phyloP scores from a whole-genome alignment of 2,888 invertebrate genomes.

The Andricus curvator region DNA sequence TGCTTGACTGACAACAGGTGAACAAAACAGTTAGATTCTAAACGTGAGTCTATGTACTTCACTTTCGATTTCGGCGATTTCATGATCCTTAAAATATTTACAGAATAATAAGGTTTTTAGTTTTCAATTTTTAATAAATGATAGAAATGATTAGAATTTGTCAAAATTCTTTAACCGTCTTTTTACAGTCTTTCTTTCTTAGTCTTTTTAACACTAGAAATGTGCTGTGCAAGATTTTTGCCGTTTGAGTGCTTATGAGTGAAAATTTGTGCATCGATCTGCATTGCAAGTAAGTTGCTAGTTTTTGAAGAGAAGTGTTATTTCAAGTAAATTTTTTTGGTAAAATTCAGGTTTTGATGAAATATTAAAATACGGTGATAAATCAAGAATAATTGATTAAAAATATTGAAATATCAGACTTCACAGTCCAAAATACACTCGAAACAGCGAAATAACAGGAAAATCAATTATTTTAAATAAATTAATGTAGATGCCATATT shows the following conservation, averaged over 20 bases:
- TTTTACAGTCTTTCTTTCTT: no score
- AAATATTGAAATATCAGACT: no score
- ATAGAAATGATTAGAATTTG: background rate
- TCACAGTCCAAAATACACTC: no score
- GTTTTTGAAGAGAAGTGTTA: background rate
- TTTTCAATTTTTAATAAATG: background rate
- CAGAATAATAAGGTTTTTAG: background rate
- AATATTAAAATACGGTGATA: background rate
- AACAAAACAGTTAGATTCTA: constrained; percentile 33
- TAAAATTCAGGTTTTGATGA: background rate
- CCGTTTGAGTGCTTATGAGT: background rate
- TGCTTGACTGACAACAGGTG: constrained; percentile 27
- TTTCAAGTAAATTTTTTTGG: background rate
- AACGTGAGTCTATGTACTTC: constrained; percentile 30
- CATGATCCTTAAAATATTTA: background rate
- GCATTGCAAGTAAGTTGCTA: background rate
- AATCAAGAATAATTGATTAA: no score
- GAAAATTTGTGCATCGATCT: background rate
- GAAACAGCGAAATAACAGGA: no score
- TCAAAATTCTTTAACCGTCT: background rate
- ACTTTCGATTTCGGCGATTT: background rate
- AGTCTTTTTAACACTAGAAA: no score
- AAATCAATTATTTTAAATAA: no score
- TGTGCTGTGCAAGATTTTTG: no score
- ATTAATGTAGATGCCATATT: no score